Base-by-base conservation (phyloP, 2,113 vertebrate species). In the Platanista minor region DNA sequence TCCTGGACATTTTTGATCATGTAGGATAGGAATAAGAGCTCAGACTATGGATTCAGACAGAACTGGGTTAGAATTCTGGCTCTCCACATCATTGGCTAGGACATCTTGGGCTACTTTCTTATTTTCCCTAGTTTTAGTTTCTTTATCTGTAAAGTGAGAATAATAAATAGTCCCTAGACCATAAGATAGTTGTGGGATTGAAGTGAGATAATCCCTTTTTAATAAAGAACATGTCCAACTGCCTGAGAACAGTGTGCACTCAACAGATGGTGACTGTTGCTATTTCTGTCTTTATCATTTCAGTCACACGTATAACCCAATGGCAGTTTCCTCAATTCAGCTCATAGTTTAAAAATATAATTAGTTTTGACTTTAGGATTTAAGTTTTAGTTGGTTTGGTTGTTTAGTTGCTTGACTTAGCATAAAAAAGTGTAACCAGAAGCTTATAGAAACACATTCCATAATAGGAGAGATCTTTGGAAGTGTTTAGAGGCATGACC, bases 261-360 rank as follows among this genome's bases (percentile, higher is more conserved):
- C 17, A 36, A 17, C 3, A 36, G 52, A 39, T 0, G 23, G 33
- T 0, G 6, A 54, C 6, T 2, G 18, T 3, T 29, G 12, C 17
- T 27, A 25, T 62, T 39, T 61, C 77, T 46, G 61, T 17, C 5
- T 64, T 64, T 18, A 71, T 17, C 2, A 59, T 25, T 64, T 49
- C 10, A n/a, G 67, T 27, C 52, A 82, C 75, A 90, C 11, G 29
- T 14, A 7, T 1, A 54, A 71, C 25, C n/a, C n/a, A 20, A 2
- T 0, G 15, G 25, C 21, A 29, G 27, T 29, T 77, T 62, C 74
- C 75, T 67, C 75, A 17, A 36, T 23, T 20, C 61, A 84, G 82
- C 57, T 67, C 21, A 15, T 13, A 5, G 3, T 69, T 39, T 12
- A 80, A 33, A 84, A 67, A 66, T 8, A 4, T 1, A 49, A 39